phyloP scores from a whole-genome alignment of 2,888 invertebrate species.

The Gymnosoma rotundatum region DNA sequence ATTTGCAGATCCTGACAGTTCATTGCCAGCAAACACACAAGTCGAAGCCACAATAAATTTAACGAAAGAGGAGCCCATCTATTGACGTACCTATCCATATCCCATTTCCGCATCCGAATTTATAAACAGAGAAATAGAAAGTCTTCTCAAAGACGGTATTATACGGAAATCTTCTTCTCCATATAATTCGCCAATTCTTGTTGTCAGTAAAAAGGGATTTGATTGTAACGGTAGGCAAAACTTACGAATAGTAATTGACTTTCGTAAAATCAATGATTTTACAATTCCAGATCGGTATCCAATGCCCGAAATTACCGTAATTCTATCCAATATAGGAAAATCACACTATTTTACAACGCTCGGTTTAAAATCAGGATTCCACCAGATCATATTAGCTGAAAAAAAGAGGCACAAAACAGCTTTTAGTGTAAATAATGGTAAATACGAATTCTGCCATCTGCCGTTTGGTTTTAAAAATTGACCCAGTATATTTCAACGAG shows the following conservation, averaged over 20 bases:
- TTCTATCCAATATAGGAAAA: constrained; percentile 40
- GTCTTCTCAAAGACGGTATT: constrained; percentile 29
- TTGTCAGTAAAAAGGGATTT: not conserved
- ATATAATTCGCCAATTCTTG: constrained; percentile 3
- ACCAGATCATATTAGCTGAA: constrained; percentile 41
- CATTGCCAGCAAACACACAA: constrained; percentile 20
- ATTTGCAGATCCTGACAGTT: constrained; percentile 32
- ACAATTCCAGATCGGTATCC: constrained; percentile 25
- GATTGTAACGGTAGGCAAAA: constrained; percentile 3
- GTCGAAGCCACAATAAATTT: constrained; percentile 27
- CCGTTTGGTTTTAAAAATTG: constrained; percentile 80
- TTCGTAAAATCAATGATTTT: constrained; percentile 28
- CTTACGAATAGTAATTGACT: constrained; percentile 24
- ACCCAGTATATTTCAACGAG: constrained; percentile 71
- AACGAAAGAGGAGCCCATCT: constrained; percentile 15
- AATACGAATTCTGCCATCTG: constrained; percentile 77
- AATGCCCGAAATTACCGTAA: constrained; percentile 21
- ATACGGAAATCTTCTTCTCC: constrained; percentile 26
- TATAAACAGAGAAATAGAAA: constrained; percentile 30
- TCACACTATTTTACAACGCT: constrained; percentile 34
- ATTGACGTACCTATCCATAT: constrained; percentile 32
- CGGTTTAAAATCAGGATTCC: constrained; percentile 48
- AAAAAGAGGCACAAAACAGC: constrained; percentile 41
- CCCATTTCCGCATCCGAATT: constrained; percentile 43
- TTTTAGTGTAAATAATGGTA: constrained; percentile 74